Conservation (phyloP, 2,888 invertebrate species). For the Chesias legatella region DNA sequence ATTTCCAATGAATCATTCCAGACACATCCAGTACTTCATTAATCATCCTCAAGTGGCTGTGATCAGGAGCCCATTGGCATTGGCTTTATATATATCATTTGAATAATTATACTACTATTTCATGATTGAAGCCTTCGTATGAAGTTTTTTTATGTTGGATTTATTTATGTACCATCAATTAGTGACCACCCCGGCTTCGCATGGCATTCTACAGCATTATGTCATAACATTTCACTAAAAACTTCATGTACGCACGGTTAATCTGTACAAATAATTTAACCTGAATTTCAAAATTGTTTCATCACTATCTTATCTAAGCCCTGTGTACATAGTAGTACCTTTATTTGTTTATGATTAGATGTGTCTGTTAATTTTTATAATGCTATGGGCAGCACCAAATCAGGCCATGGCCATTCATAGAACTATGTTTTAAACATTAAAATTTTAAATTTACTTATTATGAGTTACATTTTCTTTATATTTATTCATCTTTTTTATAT, state of each 20-base stretch:
- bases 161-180: too few relatives aligned
- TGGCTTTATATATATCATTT: constrained; percentile 8
- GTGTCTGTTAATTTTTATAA: constrained; percentile 56
- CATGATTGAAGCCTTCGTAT: too few relatives aligned
- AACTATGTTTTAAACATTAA: background rate
- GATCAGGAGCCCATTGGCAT: constrained; percentile 4
- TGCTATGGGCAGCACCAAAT: constrained; percentile 35
- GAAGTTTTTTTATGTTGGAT: too few relatives aligned
- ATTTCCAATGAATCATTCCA: constrained; percentile 1
- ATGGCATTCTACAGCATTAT: too few relatives aligned
- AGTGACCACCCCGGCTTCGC: too few relatives aligned
- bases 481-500: too few relatives aligned
- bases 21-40: constrained; percentile 1
- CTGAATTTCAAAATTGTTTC: constrained; percentile 58
- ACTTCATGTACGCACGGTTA: too few relatives aligned
- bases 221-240: too few relatives aligned
- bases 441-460: too few relatives aligned
- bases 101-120: background rate
- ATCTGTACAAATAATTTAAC: constrained; percentile 27
- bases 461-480: too few relatives aligned
- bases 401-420: constrained; percentile 56
- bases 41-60: constrained; percentile 22
- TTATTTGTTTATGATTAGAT: constrained; percentile 70
- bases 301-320: constrained; percentile 57
- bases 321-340: too few relatives aligned